These are phyloP conservation scores for Drosophila melanica DNA, from an alignment of 1,140 invertebrate species.

Conservation along the genomic window DNA sequence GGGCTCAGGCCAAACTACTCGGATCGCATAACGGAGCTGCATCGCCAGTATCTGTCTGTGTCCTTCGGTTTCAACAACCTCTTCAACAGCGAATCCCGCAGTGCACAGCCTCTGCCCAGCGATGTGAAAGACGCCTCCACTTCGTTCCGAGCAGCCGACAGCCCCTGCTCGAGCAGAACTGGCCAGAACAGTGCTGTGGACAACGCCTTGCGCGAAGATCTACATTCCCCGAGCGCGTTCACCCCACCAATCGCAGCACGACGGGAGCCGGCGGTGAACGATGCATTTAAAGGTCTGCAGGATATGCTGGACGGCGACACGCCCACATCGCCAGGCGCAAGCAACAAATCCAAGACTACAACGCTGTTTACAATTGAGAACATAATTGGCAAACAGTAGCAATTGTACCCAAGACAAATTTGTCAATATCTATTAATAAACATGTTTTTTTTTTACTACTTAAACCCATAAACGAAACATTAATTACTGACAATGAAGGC, in stretches of 20 bases:
- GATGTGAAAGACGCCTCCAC: slow-evolving; percentile 36
- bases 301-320: slow-evolving; percentile 36
- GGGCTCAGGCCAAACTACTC: slow-evolving; percentile 70
- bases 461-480: slow-evolving; percentile 29
- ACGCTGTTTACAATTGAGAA: slow-evolving; percentile 73
- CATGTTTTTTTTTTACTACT: slow-evolving; percentile 21
- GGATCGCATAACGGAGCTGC: slow-evolving; percentile 79
- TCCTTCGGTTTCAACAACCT: slow-evolving; percentile 79
- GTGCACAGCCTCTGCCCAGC: not conserved
- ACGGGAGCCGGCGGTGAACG: slow-evolving; percentile 14
- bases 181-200: slow-evolving; percentile 18
- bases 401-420: slow-evolving; percentile 16
- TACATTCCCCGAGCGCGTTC: slow-evolving; percentile 73
- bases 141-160: slow-evolving; percentile 20
- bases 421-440: slow-evolving; percentile 17
- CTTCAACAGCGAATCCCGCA: slow-evolving; percentile 56
- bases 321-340: slow-evolving; percentile 5
- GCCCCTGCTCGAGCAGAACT: slow-evolving; percentile 53
- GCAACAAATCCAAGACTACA: slow-evolving; percentile 57
- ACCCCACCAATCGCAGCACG: slow-evolving; percentile 35
- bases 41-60: slow-evolving; percentile 78
- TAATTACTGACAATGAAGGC: slow-evolving; percentile 21
- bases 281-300: slow-evolving; percentile 49
- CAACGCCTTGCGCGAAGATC: slow-evolving; percentile 45
- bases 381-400: slow-evolving; percentile 67